Evolutionary conservation across 2,888 invertebrate species (phyloP).

Genomic region (Hemistola chrysoprasaria): DNA sequence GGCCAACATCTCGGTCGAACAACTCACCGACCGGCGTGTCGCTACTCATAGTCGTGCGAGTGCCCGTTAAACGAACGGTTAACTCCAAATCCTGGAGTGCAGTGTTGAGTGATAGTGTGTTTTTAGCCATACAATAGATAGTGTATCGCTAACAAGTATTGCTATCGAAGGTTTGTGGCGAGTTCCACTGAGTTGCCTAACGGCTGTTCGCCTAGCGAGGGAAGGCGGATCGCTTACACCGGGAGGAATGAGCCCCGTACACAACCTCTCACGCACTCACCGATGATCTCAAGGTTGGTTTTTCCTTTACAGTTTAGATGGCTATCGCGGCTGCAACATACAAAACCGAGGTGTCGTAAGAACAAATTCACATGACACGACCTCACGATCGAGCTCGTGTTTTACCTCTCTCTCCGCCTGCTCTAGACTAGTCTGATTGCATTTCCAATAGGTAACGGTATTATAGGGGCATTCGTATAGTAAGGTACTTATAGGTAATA

Average conservation of each 20-base stretch:
- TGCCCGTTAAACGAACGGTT: constrained; percentile 70
- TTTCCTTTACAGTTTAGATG: constrained; percentile 12
- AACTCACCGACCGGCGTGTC: constrained; percentile 58
- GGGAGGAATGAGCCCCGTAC: constrained; percentile 81
- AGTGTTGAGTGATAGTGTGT: constrained; percentile 78
- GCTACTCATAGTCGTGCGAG: constrained; percentile 69
- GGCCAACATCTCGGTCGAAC: constrained; percentile 73
- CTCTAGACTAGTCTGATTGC: constrained; percentile 66
- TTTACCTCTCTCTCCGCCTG: constrained; percentile 40
- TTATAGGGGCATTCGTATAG: too few species aligned
- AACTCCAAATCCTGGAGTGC: constrained; percentile 67
- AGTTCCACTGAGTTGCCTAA: constrained; percentile 68
- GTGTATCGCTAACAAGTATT: constrained; percentile 78
- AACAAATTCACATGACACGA: constrained; percentile 59
- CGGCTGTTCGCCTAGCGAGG: constrained; percentile 78
- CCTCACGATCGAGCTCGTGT: constrained; percentile 60
- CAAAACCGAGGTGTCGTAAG: constrained; percentile 52
- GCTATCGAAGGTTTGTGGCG: constrained; percentile 62
- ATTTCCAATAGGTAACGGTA: constrained; percentile 53
- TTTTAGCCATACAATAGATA: constrained; percentile 74
- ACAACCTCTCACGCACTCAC: constrained; percentile 74
- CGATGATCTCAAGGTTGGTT: constrained; percentile 78
- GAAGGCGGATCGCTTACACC: constrained; percentile 71
- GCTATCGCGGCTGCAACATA: constrained; percentile 8
- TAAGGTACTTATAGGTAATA: constrained; percentile 1